Evolutionary conservation across 1,140 invertebrate species (phyloP).

Genomic region (Drosophila pruinosa): DNA sequence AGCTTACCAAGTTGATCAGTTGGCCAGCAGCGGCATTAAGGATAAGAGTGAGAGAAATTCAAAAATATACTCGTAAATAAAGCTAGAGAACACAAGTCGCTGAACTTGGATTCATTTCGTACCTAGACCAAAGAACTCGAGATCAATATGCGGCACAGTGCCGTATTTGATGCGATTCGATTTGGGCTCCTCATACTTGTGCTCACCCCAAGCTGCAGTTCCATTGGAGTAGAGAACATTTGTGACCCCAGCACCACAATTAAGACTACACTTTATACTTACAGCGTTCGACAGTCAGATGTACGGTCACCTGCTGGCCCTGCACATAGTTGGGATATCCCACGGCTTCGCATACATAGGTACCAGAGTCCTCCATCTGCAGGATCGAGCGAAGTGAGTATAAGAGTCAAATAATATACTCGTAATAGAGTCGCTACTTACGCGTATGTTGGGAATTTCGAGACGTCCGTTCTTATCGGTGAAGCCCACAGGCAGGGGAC

Average conservation of each 20-base stretch:
- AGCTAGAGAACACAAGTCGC: too few species aligned
- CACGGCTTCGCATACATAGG: slow-evolving; percentile 92
- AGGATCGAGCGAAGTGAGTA: too few species aligned
- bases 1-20: not conserved
- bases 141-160: slow-evolving; percentile 79
- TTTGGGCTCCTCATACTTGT: slow-evolving; percentile 68
- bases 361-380: slow-evolving; percentile 89
- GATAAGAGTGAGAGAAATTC: not conserved
- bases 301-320: slow-evolving; percentile 86
- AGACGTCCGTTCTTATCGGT: slow-evolving; percentile 89
- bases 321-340: slow-evolving; percentile 84
- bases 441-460: slow-evolving; percentile 93
- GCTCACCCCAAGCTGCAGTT: slow-evolving; percentile 82
- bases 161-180: slow-evolving; percentile 78
- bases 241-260: not conserved
- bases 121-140: slow-evolving; percentile 82
- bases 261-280: slow-evolving; percentile 82
- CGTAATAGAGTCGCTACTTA: slow-evolving; percentile 66
- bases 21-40: not conserved
- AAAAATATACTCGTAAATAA: too few species aligned
- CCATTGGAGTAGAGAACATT: slow-evolving; percentile 23
- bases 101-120: slow-evolving; percentile 27
- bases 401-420: not conserved
- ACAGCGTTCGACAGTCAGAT: slow-evolving; percentile 89
- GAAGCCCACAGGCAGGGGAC: slow-evolving; percentile 88